phyloP scores from a whole-genome alignment of 2,888 invertebrate genomes.

The Campoplex nolae region DNA sequence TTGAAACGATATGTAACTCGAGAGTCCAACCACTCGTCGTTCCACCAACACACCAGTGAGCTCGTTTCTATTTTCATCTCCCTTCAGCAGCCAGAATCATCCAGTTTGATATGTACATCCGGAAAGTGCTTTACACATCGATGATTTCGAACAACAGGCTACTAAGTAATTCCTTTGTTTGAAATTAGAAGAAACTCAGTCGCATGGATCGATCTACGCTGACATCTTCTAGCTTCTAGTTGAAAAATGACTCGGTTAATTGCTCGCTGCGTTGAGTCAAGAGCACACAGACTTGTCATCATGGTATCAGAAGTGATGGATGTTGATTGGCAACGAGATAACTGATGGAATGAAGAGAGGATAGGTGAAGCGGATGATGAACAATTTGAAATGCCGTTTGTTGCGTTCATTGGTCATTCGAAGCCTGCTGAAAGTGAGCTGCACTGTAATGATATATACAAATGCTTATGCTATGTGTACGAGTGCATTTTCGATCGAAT shows the following conservation, averaged over 20 bases:
- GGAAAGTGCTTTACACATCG: background rate
- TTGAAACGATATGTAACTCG: slow-evolving; percentile 57
- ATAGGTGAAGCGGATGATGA: background rate
- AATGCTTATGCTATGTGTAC: background rate
- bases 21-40: slow-evolving; percentile 43
- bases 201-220: background rate
- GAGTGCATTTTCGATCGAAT: background rate
- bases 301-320: background rate
- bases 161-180: background rate
- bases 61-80: background rate
- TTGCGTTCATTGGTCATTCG: slow-evolving; percentile 14
- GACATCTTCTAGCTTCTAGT: background rate
- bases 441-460: background rate
- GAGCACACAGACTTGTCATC: background rate
- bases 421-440: background rate
- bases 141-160: background rate
- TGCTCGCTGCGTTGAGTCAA: background rate
- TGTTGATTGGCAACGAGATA: background rate
- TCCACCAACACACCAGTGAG: background rate
- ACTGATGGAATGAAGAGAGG: background rate
- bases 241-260: background rate
- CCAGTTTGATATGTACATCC: background rate
- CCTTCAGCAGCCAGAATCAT: background rate
- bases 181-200: background rate
- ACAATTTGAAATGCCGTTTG: slow-evolving; percentile 43